Conservation (phyloP, 1,140 invertebrate genomes). For the Thaumetopoea pityocampa region DNA sequence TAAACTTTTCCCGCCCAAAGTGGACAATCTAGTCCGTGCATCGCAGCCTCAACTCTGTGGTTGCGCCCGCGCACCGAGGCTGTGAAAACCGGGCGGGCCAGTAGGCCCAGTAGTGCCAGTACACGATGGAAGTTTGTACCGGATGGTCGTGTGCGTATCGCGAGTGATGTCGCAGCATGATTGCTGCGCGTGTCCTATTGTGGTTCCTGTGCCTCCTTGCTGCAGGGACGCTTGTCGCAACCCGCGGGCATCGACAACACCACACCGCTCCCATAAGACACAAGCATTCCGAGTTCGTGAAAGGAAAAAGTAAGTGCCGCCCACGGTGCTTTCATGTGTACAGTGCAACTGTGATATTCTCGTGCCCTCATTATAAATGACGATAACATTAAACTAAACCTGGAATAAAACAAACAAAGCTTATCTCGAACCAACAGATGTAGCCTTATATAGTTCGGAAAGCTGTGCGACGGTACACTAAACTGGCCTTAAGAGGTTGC, state of each 20-base stretch:
- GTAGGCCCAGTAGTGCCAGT: too few relatives aligned
- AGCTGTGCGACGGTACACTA: constrained; percentile 22
- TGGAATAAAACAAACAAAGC: constrained; percentile 55
- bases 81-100: constrained; percentile 50
- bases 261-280: constrained; percentile 38
- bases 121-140: constrained; percentile 59
- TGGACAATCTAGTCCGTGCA: constrained; percentile 25
- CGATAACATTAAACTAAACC: too few relatives aligned
- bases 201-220: constrained; percentile 50
- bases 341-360: background rate
- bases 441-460: constrained; percentile 43
- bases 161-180: constrained; percentile 71
- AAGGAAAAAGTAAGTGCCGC: constrained; percentile 70
- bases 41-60: constrained; percentile 27
- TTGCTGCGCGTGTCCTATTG: constrained; percentile 51
- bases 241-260: constrained; percentile 45
- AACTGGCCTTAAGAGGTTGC: constrained; percentile 24
- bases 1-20: constrained; percentile 33
- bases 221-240: constrained; percentile 36
- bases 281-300: constrained; percentile 69
- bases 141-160: constrained; percentile 53
- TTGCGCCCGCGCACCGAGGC: constrained; percentile 48
- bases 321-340: constrained; percentile 21
- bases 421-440: constrained; percentile 52
- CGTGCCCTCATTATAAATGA: constrained; percentile 4